Evolutionary conservation across 1,140 invertebrate genomes (phyloP), one percentile per base, ranked within the genome.

Genomic region (Hypothenemus hampei): DNA sequence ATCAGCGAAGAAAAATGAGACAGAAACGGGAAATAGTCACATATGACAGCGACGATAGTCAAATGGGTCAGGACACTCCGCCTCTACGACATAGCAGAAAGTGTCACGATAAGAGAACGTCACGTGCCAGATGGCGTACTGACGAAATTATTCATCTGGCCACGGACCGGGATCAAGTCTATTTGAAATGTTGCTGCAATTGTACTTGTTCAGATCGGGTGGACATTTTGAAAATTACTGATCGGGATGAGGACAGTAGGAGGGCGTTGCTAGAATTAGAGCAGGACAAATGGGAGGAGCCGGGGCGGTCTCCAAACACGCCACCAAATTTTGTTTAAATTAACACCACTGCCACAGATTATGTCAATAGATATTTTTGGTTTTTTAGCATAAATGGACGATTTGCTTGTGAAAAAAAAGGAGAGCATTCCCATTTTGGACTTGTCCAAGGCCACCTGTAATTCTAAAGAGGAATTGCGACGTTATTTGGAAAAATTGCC

Each of bases 401-500:
- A 94, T 72, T 78, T 92, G 63, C 79, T 83, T 52, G 80, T 80
- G 26, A 88, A 89, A 73, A 91, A 91, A 69, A 90, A 91, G 72
- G 86, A 90, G 66, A 81, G 82, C 41, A 83, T 84, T 26, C 82
- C 87, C 43, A 85, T 92, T 55, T 75, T 93, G 3, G 91, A 94
- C 73, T 78, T 93, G 46, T 89, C 87, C 43, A 86, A 87, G 70
- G 81, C 84, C 3, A 80, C 81, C 31, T 80, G 80, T 29, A 86
- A 81, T 58, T 82, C 81, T 13, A 80, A 83, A 57, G 89, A 92
- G 64, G 90, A 94, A 66, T 90, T 91, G 61, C 81, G 85, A 59
- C 81, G 82, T 45, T 77, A 91, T 18, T 76, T 89, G 62, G 88
- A 92, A 59, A 88, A 87, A 72, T 85, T 93, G 18, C 89, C 90